Conservation (phyloP, 1,140 invertebrate species). For the Drosophila kurseongensis region DNA sequence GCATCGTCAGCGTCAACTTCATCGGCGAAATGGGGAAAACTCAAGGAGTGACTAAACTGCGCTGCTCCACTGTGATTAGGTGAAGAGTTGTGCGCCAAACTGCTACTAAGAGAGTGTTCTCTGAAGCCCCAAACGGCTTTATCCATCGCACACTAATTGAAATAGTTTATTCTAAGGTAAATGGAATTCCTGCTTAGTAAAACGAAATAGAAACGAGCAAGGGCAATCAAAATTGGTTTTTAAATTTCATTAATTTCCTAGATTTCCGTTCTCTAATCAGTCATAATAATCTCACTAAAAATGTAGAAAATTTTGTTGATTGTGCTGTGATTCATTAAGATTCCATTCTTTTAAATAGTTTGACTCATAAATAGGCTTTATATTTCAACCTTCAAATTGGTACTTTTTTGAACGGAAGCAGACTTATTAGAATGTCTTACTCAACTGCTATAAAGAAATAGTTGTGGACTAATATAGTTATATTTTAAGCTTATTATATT, state of each 20-base stretch:
- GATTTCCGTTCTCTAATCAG: background rate
- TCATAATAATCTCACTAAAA: background rate
- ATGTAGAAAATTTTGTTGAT: background rate
- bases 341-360: background rate
- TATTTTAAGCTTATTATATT: background rate
- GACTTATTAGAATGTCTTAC: constrained; percentile 9
- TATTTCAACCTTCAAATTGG: background rate
- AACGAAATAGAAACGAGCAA: background rate
- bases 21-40: constrained; percentile 27
- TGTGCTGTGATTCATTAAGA: constrained; percentile 4
- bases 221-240: background rate
- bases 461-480: background rate
- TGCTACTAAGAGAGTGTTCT: constrained; percentile 6
- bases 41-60: constrained; percentile 22
- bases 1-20: constrained; percentile 44
- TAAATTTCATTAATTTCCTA: background rate
- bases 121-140: background rate
- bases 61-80: constrained; percentile 27
- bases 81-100: constrained; percentile 19
- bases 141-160: constrained; percentile 2
- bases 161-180: constrained; percentile 12
- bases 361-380: constrained; percentile 3
- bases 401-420: constrained; percentile 2
- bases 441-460: background rate
- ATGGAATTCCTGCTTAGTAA: background rate